Base-by-base conservation (phyloP, 35 echinoderm and acorn worm species). In the Patiria miniata region DNA sequence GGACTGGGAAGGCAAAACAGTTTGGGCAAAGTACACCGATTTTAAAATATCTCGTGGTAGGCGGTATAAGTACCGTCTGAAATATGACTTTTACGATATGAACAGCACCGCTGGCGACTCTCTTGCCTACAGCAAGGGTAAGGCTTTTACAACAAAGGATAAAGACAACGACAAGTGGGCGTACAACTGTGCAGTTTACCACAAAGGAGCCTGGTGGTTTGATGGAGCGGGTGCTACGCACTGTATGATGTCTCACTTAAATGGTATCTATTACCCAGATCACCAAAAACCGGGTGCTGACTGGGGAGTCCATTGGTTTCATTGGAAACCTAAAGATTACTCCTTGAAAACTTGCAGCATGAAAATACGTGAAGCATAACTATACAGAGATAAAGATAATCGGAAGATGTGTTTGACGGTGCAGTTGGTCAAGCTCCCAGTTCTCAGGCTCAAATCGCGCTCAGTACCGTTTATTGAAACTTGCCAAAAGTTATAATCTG, bases 1-100 rank as follows among this genome's bases (percentile, higher is more conserved):
- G 37, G 86, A 79, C 80, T 81, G 83, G 22, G 83, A 77, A 15
- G 2, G 59, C 32, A 51, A 36, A 21, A 15, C 65, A 14, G 65
- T 30, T 73, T 73, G 65, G 65, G 65, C 34, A 7, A 34, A 73
- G 23, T 73, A 73, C 34, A 32, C 65, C 29, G 65, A 73, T 34
- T 73, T 73, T 23, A 73, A 73, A 73, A 6, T 47, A 47, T 6
- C 42, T 6, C 42, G 4, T 12, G 8, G 29, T 14, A n/a, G n/a
- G n/a, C n/a, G n/a, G n/a, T n/a, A n/a, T n/a, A 9, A 73, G 29
- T 73, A 73, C 34, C 26, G 7, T 30, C 65, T 73, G 7, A 73
- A 22, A 18, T 26, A 26, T 34, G n/a, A 1, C 1, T 12, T 47
- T 47, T 73, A 36, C n/a, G 34, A 73, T 14, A 14, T 8, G 15